Conservation (phyloP, 2,888 invertebrate genomes). For the Agrotis clavis region DNA sequence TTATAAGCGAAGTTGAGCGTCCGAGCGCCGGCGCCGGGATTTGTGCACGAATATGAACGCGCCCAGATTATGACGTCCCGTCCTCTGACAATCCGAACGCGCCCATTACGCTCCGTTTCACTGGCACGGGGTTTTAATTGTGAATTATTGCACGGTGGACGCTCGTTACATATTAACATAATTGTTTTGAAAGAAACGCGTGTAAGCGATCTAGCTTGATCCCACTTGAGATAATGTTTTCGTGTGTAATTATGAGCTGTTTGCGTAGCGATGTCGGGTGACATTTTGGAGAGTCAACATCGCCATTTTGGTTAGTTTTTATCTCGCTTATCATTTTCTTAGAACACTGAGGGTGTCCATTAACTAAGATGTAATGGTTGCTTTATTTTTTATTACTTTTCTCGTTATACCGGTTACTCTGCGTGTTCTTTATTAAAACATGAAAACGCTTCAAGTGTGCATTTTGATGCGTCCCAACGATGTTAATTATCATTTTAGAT, state of each 20-base stretch:
- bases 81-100: constrained; percentile 71
- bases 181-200: constrained; percentile 88
- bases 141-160: constrained; percentile 81
- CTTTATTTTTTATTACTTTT: constrained; percentile 75
- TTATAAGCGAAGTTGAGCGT: constrained; percentile 84
- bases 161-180: constrained; percentile 82
- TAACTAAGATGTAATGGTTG: constrained; percentile 74
- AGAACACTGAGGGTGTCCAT: constrained; percentile 72
- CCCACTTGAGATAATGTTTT: constrained; percentile 82
- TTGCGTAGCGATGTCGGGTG: constrained; percentile 85
- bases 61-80: constrained; percentile 84
- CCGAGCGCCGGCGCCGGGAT: constrained; percentile 74
- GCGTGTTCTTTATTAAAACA: constrained; percentile 69
- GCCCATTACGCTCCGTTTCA: constrained; percentile 76
- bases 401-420: constrained; percentile 75
- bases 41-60: constrained; percentile 79
- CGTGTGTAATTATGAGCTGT: constrained; percentile 83
- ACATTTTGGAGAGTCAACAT: constrained; percentile 72
- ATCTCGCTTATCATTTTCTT: constrained; percentile 75
- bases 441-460: constrained; percentile 70
- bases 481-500: constrained; percentile 80
- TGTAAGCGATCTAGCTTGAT: constrained; percentile 84
- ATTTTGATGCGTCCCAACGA: constrained; percentile 79
- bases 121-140: constrained; percentile 79
- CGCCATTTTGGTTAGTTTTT: constrained; percentile 79